Evolutionary conservation across 2,797 vertebrate genomes (phyloP).

Genomic region (Loris lydekkerianus): DNA sequence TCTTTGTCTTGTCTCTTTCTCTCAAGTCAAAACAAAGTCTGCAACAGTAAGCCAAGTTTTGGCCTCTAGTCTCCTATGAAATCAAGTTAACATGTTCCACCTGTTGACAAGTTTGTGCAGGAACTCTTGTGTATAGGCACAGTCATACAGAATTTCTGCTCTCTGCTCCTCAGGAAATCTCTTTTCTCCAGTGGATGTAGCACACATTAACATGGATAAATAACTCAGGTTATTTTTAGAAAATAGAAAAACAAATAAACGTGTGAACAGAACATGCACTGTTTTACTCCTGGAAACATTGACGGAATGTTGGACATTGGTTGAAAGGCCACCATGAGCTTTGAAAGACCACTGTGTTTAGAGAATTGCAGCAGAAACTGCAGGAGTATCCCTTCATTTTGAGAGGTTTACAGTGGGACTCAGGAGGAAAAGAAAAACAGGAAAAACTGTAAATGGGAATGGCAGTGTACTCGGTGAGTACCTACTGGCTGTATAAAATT

Average conservation of each 20-base stretch:
- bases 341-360: neutral
- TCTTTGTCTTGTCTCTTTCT: neutral
- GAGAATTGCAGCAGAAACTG: slow-evolving; percentile 37
- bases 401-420: neutral
- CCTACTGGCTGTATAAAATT: slow-evolving; percentile 85
- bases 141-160: neutral
- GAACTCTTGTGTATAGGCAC: neutral
- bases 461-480: slow-evolving; percentile 80
- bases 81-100: slow-evolving; percentile 10
- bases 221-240: slow-evolving; percentile 55
- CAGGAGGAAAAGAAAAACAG: neutral
- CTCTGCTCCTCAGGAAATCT: slow-evolving; percentile 6
- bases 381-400: neutral
- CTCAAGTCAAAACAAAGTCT: slow-evolving; percentile 9
- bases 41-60: neutral
- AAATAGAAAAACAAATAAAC: slow-evolving; percentile 38
- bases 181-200: neutral
- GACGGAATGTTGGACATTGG: slow-evolving; percentile 29
- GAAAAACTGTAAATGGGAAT: slow-evolving; percentile 55
- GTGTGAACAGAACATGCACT: neutral
- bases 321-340: neutral
- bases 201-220: slow-evolving; percentile 49
- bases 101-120: slow-evolving; percentile 44
- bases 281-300: slow-evolving; percentile 36
- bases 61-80: neutral